Conservation (phyloP, 2,797 vertebrate species). For the Eurystomus glaucurus region DNA sequence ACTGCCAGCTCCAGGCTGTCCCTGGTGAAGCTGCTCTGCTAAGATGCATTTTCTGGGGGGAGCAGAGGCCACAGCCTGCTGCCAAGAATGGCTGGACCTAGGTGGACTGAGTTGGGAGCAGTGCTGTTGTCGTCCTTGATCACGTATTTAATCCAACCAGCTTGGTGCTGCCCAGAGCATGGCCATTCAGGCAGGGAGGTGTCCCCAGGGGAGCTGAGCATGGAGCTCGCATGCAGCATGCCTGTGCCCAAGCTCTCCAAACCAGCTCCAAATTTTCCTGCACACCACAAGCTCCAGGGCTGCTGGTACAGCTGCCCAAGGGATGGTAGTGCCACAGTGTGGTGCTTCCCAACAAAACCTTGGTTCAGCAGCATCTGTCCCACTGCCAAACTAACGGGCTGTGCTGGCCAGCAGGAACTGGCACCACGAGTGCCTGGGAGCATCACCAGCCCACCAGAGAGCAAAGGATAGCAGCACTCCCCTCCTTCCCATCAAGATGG, state of each 20-base stretch:
- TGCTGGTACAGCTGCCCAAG: neutral
- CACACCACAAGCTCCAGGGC: neutral
- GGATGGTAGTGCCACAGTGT: accelerated
- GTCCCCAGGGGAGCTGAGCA: neutral
- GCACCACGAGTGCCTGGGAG: neutral
- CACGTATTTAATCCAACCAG: accelerated
- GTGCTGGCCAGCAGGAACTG: neutral
- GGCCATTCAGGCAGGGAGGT: accelerated
- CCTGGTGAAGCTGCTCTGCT: neutral
- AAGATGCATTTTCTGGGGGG: accelerated
- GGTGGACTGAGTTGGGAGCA: neutral
- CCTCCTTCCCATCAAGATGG: neutral
- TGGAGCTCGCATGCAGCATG: accelerated
- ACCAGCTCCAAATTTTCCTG: neutral
- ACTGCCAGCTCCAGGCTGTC: accelerated
- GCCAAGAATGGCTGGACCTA: neutral
- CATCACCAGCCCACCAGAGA: neutral
- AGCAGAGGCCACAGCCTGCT: accelerated
- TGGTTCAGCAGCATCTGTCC: accelerated
- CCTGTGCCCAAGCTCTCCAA: neutral
- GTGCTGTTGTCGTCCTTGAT: neutral
- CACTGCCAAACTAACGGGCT: accelerated
- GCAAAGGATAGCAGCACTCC: neutral
- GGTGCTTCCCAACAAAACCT: neutral
- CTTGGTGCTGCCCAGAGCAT: neutral